Base-by-base conservation (phyloP, 2,797 vertebrate species). In the Brachyrhaphis roseni region DNA sequence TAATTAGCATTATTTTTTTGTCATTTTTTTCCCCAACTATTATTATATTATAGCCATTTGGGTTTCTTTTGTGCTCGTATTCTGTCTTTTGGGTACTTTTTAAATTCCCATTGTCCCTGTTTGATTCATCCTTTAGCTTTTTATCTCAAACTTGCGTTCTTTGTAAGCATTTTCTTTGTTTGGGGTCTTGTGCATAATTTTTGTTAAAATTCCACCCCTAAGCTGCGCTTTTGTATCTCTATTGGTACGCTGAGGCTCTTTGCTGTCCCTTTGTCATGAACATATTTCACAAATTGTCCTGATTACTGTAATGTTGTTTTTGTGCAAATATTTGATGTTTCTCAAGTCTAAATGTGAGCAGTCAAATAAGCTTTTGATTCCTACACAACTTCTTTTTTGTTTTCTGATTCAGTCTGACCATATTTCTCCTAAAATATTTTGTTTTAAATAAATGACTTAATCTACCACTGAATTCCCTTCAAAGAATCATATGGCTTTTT, bases 71-170 rank as follows among this genome's bases (percentile, higher is more conserved):
- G 43, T 45, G 26, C 13, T n/a, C 41, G n/a, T 71, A 13, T 71
- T 71, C 26, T 41, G 8, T 71, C 41, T 71, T 71, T 71, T 71
- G 41, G 45, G 68, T 28, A 15, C 68, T 28, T 45, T 71, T 71
- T 71, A 28, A 46, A 71, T 46, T 46, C 43, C 28, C 13, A n/a
- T 46, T 46, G 68, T 71, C 13, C 26, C 45, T 18, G 43, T 71
- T 71, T 71, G 41, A 45, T 46, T 71, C 43, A 46, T 46, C 43
- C 43, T 71, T 28, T 10, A 46, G 43, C 68, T 71, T 71, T 71
- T 46, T 46, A 46, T 71, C 68, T 71, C 68, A 45, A 28, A 46
- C 43, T n/a, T 45, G 41, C 13, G 11, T 41, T 68, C 62, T 41
- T 70, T 70, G 66, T 43, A 43, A 70, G 66, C 41, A 15, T 45